Evolutionary conservation across 2,888 invertebrate species (phyloP).

Genomic region (Brenthis daphne): DNA sequence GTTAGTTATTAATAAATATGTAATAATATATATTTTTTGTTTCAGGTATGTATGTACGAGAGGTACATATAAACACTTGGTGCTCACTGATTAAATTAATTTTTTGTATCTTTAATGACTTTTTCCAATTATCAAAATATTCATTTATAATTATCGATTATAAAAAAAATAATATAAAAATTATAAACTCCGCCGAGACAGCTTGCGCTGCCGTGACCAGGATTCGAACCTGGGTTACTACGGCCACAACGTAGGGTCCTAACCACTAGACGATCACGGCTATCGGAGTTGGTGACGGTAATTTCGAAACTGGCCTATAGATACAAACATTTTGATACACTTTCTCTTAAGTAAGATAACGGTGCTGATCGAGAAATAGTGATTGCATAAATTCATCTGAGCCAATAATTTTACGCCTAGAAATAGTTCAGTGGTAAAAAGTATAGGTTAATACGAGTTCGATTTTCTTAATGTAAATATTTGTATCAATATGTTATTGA

Average conservation of each 20-base stretch:
- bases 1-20: slow-evolving; percentile 12
- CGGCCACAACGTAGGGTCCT: slow-evolving; percentile 90
- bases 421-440: background rate
- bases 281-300: slow-evolving; percentile 37
- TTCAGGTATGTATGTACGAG: background rate
- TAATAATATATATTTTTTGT: slow-evolving; percentile 31
- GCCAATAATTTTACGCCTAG: background rate
- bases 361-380: slow-evolving; percentile 3
- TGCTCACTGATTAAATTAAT: too few species aligned
- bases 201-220: slow-evolving; percentile 83
- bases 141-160: background rate
- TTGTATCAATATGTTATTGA: too few species aligned
- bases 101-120: too few species aligned
- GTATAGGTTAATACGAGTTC: background rate
- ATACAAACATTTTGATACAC: slow-evolving; percentile 3
- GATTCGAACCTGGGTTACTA: slow-evolving; percentile 90
- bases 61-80: background rate
- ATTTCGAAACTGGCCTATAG: background rate
- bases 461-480: too few species aligned
- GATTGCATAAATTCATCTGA: slow-evolving; percentile 5
- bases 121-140: too few species aligned
- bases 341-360: slow-evolving; percentile 16
- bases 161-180: slow-evolving; percentile 19
- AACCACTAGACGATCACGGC: slow-evolving; percentile 87
- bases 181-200: slow-evolving; percentile 55